Evolutionary conservation across 2,113 vertebrate species (phyloP), one percentile per base, ranked within the genome.

Genomic region (Thomomys bottae): DNA sequence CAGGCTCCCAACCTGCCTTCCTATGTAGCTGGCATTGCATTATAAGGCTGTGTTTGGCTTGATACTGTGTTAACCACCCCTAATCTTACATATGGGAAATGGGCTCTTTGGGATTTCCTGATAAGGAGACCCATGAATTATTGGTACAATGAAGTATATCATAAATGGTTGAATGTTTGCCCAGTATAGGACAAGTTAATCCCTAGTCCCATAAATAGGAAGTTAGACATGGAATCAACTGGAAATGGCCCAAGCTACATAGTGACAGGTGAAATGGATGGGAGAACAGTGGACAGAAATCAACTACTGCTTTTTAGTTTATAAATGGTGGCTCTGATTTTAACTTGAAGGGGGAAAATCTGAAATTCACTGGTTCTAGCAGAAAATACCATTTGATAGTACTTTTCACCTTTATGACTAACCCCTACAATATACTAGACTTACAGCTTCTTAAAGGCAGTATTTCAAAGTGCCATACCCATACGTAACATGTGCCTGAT

Each of bases 231-330:
- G 63, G 54, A 90, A 87, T 64, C 77, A 82, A 76, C 5, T n/a
- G 2, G 54, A 78, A 67, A 67, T 84, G n/a, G 49, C 14, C 49
- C 4, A 88, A 88, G 18, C 9, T 40, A 79, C 66, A n/a, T 15
- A n/a, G 28, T 21, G 3, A 23, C 66, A 24, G 40, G 14, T 36
- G n/a, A 42, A 84, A 9, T 75, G 28, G n/a, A 14, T 66, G n/a
- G 15, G 71, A 88, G 28, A 88, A 71, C 8, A 10, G 59, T 36
- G 24, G n/a, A 36, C 3, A 57, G 4, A 76, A 26, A 45, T n/a
- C 93, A 75, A 75, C 14, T 79, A 11, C 20, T 71, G 28, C 24
- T 59, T 89, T 93, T 40, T 77, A 83, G 30, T 49, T 86, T 91
- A 68, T 87, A 85, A 76, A 45, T 57, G 54, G 18, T 26, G 8